Base-by-base conservation (phyloP, 1,140 invertebrate genomes). In the Proctacanthus coquilletti region DNA sequence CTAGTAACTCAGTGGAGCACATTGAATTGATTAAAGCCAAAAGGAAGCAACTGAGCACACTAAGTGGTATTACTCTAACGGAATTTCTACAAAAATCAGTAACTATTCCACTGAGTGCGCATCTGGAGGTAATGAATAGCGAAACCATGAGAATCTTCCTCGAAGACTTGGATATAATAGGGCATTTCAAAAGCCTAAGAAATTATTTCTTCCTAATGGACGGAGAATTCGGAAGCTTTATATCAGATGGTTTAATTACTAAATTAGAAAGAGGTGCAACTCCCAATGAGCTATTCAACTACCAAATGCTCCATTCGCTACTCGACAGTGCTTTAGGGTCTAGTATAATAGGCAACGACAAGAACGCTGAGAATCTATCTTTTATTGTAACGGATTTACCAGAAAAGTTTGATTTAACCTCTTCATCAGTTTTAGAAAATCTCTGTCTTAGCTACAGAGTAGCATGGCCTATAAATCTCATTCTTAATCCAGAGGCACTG, bases 191-290 rank as follows among this genome's bases (percentile, higher is more conserved):
- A 13, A 77, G 71, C 50, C 50, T 84, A 1, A 65, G 77, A 8
- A 74, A 77, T 47, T 82, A 77, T 37, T 83, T 78, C 51, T 82
- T 84, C 42, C 47, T 84, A 6, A 60, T 82, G 52, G 79, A 84
- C 45, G 80, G 80, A 1, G 77, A 83, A 50, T 84, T 82, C 53
- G 72, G 74, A 1, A 71, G 69, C 17, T 72, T 69, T 40, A 67
- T 84, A 3, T 77, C 75, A 10, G 62, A 68, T 10, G 74, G 71
- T 30, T 52, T 84, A 13, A 78, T 80, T 42, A 55, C 63, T 1
- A 72, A 73, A 40, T 52, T 83, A 21, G 71, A 74, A 23, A 61
- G 68, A 13, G 72, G 69, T 2, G 50, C 69, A 2, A 62, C 66
- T 43, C 77, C 80, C 0, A 55, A 62, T n/a, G 72, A 78, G 39